These are phyloP conservation scores for Agrotis puta DNA, from an alignment of 2,888 invertebrate species.

Conservation along the genomic window DNA sequence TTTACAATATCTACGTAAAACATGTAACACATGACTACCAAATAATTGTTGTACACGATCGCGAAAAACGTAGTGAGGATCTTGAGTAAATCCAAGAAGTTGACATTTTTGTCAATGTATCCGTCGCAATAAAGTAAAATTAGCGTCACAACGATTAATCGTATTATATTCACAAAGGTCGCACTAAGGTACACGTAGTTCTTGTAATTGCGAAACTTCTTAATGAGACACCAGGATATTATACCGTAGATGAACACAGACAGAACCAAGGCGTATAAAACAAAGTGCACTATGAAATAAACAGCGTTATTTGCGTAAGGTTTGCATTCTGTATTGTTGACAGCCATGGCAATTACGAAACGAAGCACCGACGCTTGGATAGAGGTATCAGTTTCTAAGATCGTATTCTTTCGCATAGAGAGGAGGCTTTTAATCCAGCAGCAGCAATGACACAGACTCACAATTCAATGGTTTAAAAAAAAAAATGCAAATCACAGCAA, in stretches of 20 bases:
- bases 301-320: not conserved
- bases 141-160: constrained; percentile 18
- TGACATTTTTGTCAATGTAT: not conserved
- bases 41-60: constrained; percentile 39
- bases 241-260: constrained; percentile 38
- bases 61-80: constrained; percentile 31
- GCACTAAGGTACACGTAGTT: constrained; percentile 49
- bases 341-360: not conserved
- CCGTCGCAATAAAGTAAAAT: not conserved
- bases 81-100: not conserved
- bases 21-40: constrained; percentile 41
- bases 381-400: not conserved
- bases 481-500: not conserved
- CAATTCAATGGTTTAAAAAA: not conserved
- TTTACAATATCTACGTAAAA: constrained; percentile 45
- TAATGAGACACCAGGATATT: constrained; percentile 41
- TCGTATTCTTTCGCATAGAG: too few relatives aligned
- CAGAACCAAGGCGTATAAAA: constrained; percentile 5
- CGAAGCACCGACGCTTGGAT: not conserved
- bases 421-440: not conserved
- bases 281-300: constrained; percentile 3
- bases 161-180: constrained; percentile 27
- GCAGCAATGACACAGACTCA: not conserved
- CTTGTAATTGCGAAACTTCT: constrained; percentile 46
- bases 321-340: constrained; percentile 2